A percentile compares a stretch with the other conserved stretches of the same genome.
phyloP scores from a whole-genome alignment of 2,113 vertebrate genomes.

The Chloebia gouldiae region DNA sequence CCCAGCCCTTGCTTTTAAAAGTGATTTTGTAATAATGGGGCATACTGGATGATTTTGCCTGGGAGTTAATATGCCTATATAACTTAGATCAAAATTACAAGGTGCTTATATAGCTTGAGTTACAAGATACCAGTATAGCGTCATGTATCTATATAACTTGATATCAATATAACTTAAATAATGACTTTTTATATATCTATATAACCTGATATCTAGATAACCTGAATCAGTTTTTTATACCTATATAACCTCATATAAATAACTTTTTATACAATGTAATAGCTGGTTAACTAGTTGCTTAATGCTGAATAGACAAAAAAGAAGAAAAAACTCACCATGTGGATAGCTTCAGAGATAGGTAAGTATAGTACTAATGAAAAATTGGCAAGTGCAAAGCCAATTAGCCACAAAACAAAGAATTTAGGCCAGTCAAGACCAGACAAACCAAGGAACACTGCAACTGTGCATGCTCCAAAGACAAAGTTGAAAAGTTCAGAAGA shows the following conservation, averaged over 20 bases:
- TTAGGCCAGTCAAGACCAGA: neutral
- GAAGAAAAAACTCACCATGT: neutral
- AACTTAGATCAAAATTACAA: neutral
- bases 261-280: neutral
- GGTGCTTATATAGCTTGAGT: neutral
- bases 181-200: neutral
- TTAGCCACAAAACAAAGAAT: neutral
- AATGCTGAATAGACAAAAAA: neutral
- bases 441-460: neutral
- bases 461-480: neutral
- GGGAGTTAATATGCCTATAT: too few relatives aligned
- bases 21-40: neutral
- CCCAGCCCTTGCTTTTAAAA: neutral
- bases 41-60: neutral
- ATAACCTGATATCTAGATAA: neutral
- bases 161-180: neutral
- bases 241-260: neutral
- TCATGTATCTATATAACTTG: neutral
- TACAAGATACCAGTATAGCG: neutral
- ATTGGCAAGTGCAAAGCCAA: neutral
- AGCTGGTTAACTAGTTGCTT: neutral
- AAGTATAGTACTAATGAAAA: neutral
- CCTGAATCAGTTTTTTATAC: neutral
- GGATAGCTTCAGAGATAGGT: neutral
- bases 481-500: neutral